Evolutionary conservation across 2,888 invertebrate species (phyloP).

Genomic region (Campoplex nolae): DNA sequence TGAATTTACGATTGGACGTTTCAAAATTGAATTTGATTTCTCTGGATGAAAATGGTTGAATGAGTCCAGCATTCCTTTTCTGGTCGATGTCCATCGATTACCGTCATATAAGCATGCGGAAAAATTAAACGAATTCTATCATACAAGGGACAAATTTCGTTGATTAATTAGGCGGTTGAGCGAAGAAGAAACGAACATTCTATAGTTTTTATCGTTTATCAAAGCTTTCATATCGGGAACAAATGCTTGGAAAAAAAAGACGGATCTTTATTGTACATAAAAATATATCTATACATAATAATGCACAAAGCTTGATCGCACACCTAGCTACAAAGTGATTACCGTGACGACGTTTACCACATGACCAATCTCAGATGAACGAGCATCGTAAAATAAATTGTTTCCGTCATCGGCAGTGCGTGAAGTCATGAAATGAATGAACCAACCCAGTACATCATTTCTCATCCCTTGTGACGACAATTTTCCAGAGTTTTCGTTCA

Average conservation of each 20-base stretch:
- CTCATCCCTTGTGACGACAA: not conserved
- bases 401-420: conserved; percentile 56
- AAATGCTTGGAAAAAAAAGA: not conserved
- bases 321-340: conserved; percentile 8
- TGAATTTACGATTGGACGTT: not conserved
- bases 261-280: too few relatives aligned
- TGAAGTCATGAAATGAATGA: conserved; percentile 35
- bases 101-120: not conserved
- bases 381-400: conserved; percentile 61
- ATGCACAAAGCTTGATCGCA: not conserved
- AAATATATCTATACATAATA: not conserved
- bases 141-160: conserved; percentile 45
- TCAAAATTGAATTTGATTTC: not conserved
- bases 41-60: too few relatives aligned
- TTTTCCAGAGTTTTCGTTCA: not conserved
- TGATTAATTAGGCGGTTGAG: conserved; percentile 34
- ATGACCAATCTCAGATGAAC: conserved; percentile 36
- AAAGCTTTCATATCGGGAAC: too few relatives aligned
- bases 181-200: not conserved
- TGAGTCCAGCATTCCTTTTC: too few relatives aligned
- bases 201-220: too few relatives aligned
- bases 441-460: conserved; percentile 16
- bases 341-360: conserved; percentile 40
- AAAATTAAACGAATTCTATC: conserved; percentile 61
- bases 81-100: too few relatives aligned